Conservation (phyloP, 2,888 invertebrate genomes). For the Melinaea menophilus region DNA sequence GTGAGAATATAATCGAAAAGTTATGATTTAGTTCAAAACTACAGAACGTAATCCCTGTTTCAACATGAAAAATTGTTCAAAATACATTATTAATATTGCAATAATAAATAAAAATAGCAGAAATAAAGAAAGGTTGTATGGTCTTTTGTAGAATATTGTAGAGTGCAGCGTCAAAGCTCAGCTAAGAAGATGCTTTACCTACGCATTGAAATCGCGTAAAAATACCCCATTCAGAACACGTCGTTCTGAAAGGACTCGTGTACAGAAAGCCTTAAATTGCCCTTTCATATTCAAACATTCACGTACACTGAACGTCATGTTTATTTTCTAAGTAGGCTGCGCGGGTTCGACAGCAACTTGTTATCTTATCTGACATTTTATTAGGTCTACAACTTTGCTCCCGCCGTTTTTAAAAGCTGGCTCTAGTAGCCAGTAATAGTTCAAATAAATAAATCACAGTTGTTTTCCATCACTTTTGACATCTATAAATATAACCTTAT, state of each 20-base stretch:
- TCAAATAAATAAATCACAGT: too few relatives aligned
- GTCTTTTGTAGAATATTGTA: background rate
- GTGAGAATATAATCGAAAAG: too few relatives aligned
- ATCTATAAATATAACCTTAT: too few relatives aligned
- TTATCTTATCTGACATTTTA: background rate
- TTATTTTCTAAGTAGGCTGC: background rate
- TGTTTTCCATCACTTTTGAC: too few relatives aligned
- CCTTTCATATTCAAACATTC: slow-evolving; percentile 19
- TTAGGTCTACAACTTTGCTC: too few relatives aligned
- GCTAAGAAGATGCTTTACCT: slow-evolving; percentile 11
- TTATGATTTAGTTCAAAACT: too few relatives aligned
- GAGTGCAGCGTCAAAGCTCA: background rate
- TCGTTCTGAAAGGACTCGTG: slow-evolving; percentile 16
- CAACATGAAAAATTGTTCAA: background rate
- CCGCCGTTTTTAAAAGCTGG: too few relatives aligned
- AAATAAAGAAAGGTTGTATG: background rate
- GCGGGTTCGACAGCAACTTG: background rate
- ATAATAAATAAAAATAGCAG: background rate
- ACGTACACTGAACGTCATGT: slow-evolving; percentile 11
- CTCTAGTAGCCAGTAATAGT: too few relatives aligned
- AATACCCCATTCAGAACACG: slow-evolving; percentile 17
- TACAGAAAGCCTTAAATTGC: slow-evolving; percentile 21
- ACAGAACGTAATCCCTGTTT: too few relatives aligned
- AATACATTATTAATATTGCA: background rate
- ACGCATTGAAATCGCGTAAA: slow-evolving; percentile 23